Base-by-base conservation (phyloP, 2,797 vertebrate species). In the Pangasius sanitwongsei region DNA sequence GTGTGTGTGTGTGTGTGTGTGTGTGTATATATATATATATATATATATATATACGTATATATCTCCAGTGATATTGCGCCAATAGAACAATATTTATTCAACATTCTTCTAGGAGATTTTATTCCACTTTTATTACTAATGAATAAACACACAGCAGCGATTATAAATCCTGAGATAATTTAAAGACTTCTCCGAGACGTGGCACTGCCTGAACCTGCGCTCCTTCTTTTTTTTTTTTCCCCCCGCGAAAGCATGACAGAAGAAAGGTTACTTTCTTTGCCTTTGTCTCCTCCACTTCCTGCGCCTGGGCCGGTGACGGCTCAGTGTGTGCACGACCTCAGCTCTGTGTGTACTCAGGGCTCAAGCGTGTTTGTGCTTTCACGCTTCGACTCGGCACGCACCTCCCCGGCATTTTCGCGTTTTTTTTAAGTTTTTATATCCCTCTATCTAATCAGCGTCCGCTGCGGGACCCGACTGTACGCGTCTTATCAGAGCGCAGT, bases 201-300 rank as follows among this genome's bases (percentile, higher is more conserved):
- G 25, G 44, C n/a, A 25, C 55, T 59, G 63, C 86, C 37, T 31
- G 18, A 83, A 67, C 69, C 15, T 69, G 9, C 53, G 72, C n/a
- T 80, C 88, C 88, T 89, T 89, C 90, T 86, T 90, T 0, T 41
- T 41, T 41, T 91, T 90, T 82, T 41, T 11, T 91, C 92, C 92
- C 15, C 63, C 6, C 31, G 20, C 9, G n/a, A 80, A 86, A 87
- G 80, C 28, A 77, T 87, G 83, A 89, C 50, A 25, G 63, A 50
- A 69, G 77, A 88, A 87, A 87, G 72, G 63, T 44, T 59, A 11
- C 72, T 18, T 85, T 91, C 75, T 89, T 57, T 70, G 57, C 86
- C 85, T 77, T 37, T 81, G 85, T 89, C 89, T 93, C 41, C 87
- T 90, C 90, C 91, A 88, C 92, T 89, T 92, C 88, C 82, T 91